Conservation (phyloP, 2,888 invertebrate genomes). For the Eupithecia tripunctaria region DNA sequence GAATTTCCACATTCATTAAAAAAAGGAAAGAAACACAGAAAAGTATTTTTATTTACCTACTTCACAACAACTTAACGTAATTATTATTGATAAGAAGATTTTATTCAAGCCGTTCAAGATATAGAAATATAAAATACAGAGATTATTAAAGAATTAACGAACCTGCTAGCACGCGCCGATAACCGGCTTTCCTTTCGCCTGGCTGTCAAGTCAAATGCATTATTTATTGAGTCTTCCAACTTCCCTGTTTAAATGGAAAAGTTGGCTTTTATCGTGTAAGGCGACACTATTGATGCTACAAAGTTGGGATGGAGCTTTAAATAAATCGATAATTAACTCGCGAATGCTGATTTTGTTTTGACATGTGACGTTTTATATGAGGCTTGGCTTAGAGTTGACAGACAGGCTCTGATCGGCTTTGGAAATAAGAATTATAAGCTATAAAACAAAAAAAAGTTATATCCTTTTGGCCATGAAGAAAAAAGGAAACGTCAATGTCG, state of each 20-base stretch:
- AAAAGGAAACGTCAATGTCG: not conserved
- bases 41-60: no score
- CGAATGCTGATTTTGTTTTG: not conserved
- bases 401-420: not conserved
- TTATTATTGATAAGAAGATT: not conserved
- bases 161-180: slow-evolving; percentile 10
- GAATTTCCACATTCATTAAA: not conserved
- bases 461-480: not conserved
- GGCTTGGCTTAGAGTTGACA: not conserved
- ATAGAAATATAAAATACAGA: not conserved
- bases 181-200: slow-evolving; percentile 11
- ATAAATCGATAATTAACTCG: slow-evolving; percentile 27
- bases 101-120: not conserved
- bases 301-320: slow-evolving; percentile 19
- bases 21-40: no score
- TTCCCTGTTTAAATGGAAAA: slow-evolving; percentile 41
- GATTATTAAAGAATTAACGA: not conserved
- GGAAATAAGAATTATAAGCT: not conserved
- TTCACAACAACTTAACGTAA: no score
- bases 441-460: not conserved
- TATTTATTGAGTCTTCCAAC: slow-evolving; percentile 34
- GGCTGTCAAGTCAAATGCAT: slow-evolving; percentile 28
- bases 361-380: not conserved
- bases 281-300: slow-evolving; percentile 38
- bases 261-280: slow-evolving; percentile 39